These are phyloP conservation scores for Drosophila lini DNA, from an alignment of 1,140 invertebrate species.

Conservation along the genomic window DNA sequence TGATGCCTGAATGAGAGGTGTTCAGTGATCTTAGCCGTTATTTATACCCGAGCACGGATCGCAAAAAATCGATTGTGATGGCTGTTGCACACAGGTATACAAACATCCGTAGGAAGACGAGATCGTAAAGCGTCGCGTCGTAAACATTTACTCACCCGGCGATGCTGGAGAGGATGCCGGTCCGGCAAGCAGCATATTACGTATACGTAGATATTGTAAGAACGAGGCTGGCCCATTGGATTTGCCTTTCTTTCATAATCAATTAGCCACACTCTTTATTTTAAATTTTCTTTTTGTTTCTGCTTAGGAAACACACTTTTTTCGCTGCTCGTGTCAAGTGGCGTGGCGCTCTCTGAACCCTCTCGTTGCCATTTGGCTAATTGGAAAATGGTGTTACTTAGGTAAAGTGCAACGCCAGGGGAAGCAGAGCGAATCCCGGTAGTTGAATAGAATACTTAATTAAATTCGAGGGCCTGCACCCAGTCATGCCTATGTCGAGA, in stretches of 20 bases:
- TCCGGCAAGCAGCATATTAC: conserved; percentile 11
- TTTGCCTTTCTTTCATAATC: background rate
- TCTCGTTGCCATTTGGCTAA: conserved; percentile 44
- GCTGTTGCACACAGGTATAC: background rate
- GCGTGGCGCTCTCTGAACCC: conserved; percentile 25
- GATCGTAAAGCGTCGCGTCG: conserved; percentile 29
- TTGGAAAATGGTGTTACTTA: conserved; percentile 51
- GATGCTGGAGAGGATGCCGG: conserved; percentile 2
- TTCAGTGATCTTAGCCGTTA: conserved; percentile 28
- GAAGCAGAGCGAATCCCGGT: conserved; percentile 43
- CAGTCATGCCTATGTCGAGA: background rate
- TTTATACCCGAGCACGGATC: conserved; percentile 51
- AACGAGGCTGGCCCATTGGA: conserved; percentile 6
- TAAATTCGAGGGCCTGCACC: conserved; percentile 2
- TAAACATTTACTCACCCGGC: conserved; percentile 8
- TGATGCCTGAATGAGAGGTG: conserved; percentile 45
- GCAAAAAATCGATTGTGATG: conserved; percentile 30
- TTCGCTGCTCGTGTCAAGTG: conserved; percentile 16
- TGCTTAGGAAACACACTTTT: background rate
- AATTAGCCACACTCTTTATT: background rate
- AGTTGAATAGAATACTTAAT: conserved; percentile 34
- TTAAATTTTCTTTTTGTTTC: background rate
- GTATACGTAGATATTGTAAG: conserved; percentile 9
- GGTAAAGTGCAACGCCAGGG: conserved; percentile 13
- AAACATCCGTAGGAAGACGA: conserved; percentile 14